Evolutionary conservation across 2,888 invertebrate genomes (phyloP).

Genomic region (Muscina levida): DNA sequence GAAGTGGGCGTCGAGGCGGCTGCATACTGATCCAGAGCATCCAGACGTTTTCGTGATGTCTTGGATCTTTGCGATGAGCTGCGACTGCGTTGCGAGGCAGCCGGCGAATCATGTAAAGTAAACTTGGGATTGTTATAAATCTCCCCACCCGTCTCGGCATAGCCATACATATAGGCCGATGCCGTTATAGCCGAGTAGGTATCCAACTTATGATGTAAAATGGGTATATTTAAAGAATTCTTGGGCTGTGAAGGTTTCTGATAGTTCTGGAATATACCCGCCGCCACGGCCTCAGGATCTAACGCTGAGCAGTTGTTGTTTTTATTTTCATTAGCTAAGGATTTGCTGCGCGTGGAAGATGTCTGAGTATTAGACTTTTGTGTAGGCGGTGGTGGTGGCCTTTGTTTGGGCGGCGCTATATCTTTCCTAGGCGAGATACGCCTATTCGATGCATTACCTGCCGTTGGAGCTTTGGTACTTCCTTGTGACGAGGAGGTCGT

Average conservation of each 20-base stretch:
- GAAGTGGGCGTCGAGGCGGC: slow-evolving; percentile 76
- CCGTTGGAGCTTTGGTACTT: background rate
- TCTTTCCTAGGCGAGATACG: slow-evolving; percentile 67
- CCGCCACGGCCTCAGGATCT: background rate
- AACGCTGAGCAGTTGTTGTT: slow-evolving; percentile 2
- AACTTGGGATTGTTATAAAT: slow-evolving; percentile 80
- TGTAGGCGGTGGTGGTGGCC: slow-evolving; percentile 76
- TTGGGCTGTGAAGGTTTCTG: background rate
- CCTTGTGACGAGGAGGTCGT: slow-evolving; percentile 15
- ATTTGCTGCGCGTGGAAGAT: background rate
- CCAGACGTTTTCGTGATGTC: slow-evolving; percentile 73
- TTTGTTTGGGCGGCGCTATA: slow-evolving; percentile 75
- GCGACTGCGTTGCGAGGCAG: slow-evolving; percentile 74
- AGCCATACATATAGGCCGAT: slow-evolving; percentile 74
- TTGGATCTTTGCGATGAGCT: slow-evolving; percentile 73
- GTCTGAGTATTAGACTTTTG: slow-evolving; percentile 34
- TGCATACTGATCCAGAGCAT: slow-evolving; percentile 77
- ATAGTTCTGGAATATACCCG: slow-evolving; percentile 11
- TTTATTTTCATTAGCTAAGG: background rate
- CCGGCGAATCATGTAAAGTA: slow-evolving; percentile 77
- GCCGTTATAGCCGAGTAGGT: slow-evolving; percentile 71
- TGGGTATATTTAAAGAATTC: slow-evolving; percentile 18
- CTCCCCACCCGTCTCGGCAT: slow-evolving; percentile 76
- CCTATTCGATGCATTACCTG: background rate
- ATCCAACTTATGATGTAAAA: slow-evolving; percentile 68